These are phyloP conservation scores for Agrypnus murinus DNA, from an alignment of 2,888 invertebrate species.

Conservation along the genomic window DNA sequence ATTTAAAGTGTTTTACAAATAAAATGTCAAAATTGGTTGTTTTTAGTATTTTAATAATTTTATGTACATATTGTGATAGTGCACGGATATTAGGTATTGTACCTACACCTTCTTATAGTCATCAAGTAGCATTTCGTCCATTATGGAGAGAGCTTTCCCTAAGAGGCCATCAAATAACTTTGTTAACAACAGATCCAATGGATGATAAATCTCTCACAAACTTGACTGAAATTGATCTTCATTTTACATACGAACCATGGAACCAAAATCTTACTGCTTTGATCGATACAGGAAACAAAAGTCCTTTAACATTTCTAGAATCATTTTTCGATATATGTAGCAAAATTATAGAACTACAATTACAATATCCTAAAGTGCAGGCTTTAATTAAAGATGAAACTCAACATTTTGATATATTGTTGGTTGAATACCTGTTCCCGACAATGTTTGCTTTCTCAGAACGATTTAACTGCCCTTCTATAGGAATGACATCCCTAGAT, in stretches of 20 bases:
- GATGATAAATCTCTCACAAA: slow-evolving; percentile 66
- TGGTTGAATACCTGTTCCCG: slow-evolving; percentile 75
- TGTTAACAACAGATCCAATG: slow-evolving; percentile 70
- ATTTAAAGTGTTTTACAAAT: no score
- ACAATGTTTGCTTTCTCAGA: slow-evolving; percentile 73
- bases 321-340: slow-evolving; percentile 61
- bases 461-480: slow-evolving; percentile 74
- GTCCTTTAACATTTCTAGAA: background rate
- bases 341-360: slow-evolving; percentile 44
- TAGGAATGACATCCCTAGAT: slow-evolving; percentile 73
- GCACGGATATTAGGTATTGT: slow-evolving; percentile 70
- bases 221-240: slow-evolving; percentile 69
- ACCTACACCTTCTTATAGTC: slow-evolving; percentile 71
- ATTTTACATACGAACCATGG: slow-evolving; percentile 62
- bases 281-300: background rate
- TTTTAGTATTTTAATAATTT: background rate
- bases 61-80: slow-evolving; percentile 48
- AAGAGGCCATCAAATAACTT: slow-evolving; percentile 71
- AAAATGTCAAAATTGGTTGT: no score
- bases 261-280: slow-evolving; percentile 10
- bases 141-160: slow-evolving; percentile 70
- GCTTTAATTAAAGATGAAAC: slow-evolving; percentile 62
- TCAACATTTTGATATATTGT: slow-evolving; percentile 74
- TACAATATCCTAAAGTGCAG: slow-evolving; percentile 62
- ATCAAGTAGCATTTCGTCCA: slow-evolving; percentile 70